Evolutionary conservation across 1,140 invertebrate genomes (phyloP).

Genomic region (Homarus americanus): DNA sequence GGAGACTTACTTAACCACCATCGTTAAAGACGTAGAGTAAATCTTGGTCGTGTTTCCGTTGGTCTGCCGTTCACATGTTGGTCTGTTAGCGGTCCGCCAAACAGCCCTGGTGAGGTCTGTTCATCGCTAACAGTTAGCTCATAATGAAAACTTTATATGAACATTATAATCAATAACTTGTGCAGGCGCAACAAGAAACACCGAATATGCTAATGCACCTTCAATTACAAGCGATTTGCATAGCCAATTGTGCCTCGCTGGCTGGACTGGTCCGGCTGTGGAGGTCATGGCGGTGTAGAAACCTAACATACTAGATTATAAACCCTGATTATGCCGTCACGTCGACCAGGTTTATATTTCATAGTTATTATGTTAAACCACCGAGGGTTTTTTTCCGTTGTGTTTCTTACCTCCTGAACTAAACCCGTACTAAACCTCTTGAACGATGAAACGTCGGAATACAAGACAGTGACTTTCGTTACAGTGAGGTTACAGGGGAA

Average conservation of each 20-base stretch:
- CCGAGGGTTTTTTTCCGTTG: background rate
- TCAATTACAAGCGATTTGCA: slow-evolving; percentile 44
- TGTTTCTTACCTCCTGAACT: too few species aligned
- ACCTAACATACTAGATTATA: slow-evolving; percentile 20
- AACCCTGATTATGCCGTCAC: slow-evolving; percentile 6
- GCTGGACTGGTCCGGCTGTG: background rate
- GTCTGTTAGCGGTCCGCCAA: background rate
- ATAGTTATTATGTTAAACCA: slow-evolving; percentile 27
- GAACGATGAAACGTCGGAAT: too few species aligned
- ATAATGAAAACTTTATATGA: slow-evolving; percentile 30
- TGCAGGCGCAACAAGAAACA: slow-evolving; percentile 42
- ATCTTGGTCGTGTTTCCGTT: too few species aligned
- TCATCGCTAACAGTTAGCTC: background rate
- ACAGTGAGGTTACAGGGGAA: too few species aligned
- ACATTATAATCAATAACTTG: slow-evolving; percentile 29
- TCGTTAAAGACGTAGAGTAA: too few species aligned
- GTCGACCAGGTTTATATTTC: slow-evolving; percentile 15
- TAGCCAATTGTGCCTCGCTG: slow-evolving; percentile 31
- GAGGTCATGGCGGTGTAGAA: background rate
- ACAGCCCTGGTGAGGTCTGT: background rate
- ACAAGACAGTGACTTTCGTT: too few species aligned
- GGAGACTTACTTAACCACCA: too few species aligned
- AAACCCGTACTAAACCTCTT: too few species aligned
- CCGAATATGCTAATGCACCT: slow-evolving; percentile 29
- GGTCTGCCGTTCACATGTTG: too few species aligned